A percentile compares a stretch with the other conserved stretches of the same genome.
Conservation (phyloP, 1,140 invertebrate species). For the Calliphora vicina region DNA sequence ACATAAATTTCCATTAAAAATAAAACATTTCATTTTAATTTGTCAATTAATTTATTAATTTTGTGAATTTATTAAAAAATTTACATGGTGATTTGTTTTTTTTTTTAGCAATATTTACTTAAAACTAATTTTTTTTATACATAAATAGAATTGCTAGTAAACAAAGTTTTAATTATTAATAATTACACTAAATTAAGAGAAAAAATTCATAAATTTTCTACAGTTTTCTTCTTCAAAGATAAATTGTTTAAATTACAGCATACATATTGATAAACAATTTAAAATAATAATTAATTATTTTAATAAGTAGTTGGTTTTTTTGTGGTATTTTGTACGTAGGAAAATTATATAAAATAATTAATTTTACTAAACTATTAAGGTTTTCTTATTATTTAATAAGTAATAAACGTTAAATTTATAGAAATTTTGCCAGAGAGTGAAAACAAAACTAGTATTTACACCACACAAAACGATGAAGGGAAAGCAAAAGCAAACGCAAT, state of each 20-base stretch:
- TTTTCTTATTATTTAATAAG: slow-evolving; percentile 19
- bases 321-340: neutral
- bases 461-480: no score
- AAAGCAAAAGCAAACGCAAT: no score
- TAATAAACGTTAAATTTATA: slow-evolving; percentile 39
- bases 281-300: neutral
- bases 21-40: neutral
- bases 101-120: neutral
- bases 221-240: neutral
- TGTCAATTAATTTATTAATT: slow-evolving; percentile 13
- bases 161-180: neutral
- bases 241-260: neutral
- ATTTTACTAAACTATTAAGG: slow-evolving; percentile 20
- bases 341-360: slow-evolving; percentile 9
- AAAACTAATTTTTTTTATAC: neutral
- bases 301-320: neutral
- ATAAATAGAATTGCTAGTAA: neutral
- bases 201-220: neutral
- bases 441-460: neutral
- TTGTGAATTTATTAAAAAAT: slow-evolving; percentile 11
- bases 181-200: neutral
- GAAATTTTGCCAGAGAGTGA: neutral
- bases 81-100: neutral
- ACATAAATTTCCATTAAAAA: no score
- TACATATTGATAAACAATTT: neutral